Percentiles rank a stretch among this genome's conserved stretches.
phyloP scores from a whole-genome alignment of 1,140 invertebrate species.

The Lucilia cuprina region DNA sequence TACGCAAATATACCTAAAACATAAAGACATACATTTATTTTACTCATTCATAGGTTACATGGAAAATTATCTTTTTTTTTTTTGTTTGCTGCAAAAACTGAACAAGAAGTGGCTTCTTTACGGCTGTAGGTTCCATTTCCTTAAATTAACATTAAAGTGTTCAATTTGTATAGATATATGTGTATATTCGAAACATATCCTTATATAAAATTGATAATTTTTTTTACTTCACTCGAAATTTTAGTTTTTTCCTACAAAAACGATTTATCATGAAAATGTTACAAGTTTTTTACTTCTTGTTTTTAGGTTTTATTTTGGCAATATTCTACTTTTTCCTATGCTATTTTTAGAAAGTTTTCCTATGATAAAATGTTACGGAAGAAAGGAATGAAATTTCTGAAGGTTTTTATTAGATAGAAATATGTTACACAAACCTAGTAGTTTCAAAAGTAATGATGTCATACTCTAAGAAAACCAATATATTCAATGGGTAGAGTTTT shows the following conservation, averaged over 20 bases:
- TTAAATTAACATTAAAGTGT: no score
- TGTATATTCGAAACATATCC: not conserved
- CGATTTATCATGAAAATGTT: conserved; percentile 3
- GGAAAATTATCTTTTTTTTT: no score
- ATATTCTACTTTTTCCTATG: not conserved
- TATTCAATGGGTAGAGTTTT: no score
- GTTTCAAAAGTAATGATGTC: not conserved
- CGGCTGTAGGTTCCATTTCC: no score
- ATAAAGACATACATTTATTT: no score
- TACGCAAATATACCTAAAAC: no score
- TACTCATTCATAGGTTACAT: no score
- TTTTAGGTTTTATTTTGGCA: not conserved
- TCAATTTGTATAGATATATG: no score
- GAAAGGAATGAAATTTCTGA: not conserved
- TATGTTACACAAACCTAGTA: not conserved
- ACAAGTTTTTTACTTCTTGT: not conserved
- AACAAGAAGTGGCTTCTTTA: no score
- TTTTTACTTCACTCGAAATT: not conserved
- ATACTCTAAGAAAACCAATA: no score
- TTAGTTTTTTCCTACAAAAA: not conserved
- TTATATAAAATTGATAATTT: not conserved
- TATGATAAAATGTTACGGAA: not conserved
- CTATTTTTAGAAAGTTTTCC: not conserved
- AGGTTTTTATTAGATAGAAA: not conserved
- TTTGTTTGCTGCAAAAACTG: no score